A percentile compares a stretch with the other conserved stretches of the same genome.
Conservation (phyloP, 2,113 vertebrate genomes). For the Pao palembangensis region DNA sequence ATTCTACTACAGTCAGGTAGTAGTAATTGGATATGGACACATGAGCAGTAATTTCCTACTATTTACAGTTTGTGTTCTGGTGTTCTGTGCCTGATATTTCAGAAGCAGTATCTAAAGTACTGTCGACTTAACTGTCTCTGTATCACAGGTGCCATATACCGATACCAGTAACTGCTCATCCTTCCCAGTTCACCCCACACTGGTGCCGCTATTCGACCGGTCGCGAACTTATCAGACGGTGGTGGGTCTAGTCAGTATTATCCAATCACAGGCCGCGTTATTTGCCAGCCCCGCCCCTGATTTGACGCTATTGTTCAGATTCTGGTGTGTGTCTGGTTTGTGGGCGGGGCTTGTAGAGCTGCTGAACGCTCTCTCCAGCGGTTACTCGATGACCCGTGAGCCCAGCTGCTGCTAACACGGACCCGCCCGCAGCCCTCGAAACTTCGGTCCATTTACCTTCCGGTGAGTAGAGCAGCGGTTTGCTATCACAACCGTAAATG, state of each 20-base stretch:
- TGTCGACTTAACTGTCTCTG: too few species aligned
- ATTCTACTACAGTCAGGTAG: too few species aligned
- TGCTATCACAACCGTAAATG: background rate
- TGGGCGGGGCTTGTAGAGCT: constrained; percentile 32
- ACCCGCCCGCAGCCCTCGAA: constrained; percentile 1
- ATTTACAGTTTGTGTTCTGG: too few species aligned
- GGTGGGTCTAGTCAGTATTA: constrained; percentile 49
- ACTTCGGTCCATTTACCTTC: background rate
- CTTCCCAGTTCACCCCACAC: background rate
- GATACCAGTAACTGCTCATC: background rate
- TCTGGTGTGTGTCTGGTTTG: background rate
- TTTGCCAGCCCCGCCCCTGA: constrained; percentile 3
- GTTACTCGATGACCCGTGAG: background rate
- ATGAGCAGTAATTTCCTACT: too few species aligned
- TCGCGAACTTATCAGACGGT: constrained; percentile 42
- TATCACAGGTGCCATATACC: too few species aligned
- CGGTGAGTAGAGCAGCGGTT: constrained; percentile 24
- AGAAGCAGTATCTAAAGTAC: too few species aligned
- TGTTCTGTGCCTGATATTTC: too few species aligned
- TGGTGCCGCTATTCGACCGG: background rate
- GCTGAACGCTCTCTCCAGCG: background rate
- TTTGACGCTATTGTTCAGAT: constrained; percentile 37
- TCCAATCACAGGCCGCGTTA: constrained; percentile 52
- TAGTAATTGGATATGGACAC: too few species aligned
- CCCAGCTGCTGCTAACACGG: too few species aligned